Base-by-base conservation (phyloP, 1,140 invertebrate species). In the Mylabris phalerata region DNA sequence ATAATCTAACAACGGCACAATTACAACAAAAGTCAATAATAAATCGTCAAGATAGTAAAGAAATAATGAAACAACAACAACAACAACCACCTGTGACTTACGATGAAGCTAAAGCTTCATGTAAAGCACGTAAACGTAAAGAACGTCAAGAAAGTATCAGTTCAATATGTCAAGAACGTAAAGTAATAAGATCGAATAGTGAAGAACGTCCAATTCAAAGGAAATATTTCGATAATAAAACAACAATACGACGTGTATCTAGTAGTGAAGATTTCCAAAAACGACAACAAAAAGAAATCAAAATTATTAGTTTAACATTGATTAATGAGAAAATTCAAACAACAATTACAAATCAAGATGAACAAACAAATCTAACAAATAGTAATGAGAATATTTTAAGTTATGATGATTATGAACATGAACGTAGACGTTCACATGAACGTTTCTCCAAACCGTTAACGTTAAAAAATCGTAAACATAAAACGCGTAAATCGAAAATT, bases 111-210 rank as follows among this genome's bases (percentile, higher is more conserved):
- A 74, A 72, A 55, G 61, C 63, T 1, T 62, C 63, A 2, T 63
- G 60, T 49, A 73, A 73, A 50, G 75, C 79, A 32, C 78, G 87
- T 57, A 91, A 90, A 72, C 80, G 88, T 43, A 89, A 89, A 72
- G 88, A 91, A 75, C 80, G 86, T 42, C 81, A 87, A 50, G 87
- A 90, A 72, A 81, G 79, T 65, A 75, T 72, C 48, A 83, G 82
- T 27, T 84, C 80, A 40, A 74, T 77, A 60, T 81, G 76, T 11
- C 82, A 85, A 66, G 88, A 91, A 69, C 79, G 86, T 51, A 91
- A 90, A 72, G 79, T 90, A 45, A 84, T 88, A 65, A 82, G 87
- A 86, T 75, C 81, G 50, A 88, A 84, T 73, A 88, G 86, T 61
- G 87, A 88, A 69, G 87, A 84, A 69, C 72, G 75, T 41, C 78